Evolutionary conservation across 2,888 invertebrate species (phyloP), one percentile per base, ranked within the genome.

Genomic region (Timema podura): DNA sequence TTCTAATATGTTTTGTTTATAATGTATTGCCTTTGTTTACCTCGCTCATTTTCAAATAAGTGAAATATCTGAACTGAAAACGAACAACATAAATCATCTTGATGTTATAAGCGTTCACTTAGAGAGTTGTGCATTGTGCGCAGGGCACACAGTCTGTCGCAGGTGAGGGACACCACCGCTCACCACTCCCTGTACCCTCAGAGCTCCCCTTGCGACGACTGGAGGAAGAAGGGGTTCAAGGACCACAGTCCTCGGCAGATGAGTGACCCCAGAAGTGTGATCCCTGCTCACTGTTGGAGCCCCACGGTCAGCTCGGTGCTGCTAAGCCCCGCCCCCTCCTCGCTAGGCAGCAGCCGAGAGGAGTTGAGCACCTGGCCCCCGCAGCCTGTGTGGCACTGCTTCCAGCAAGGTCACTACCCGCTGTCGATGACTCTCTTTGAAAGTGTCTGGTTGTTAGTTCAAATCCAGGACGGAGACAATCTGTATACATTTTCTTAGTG

Each of bases 371-470:
- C 74, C 47, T 13, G 48, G 64, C n/a, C 45, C 47, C 10, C 68
- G 45, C 9, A 67, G 7, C 77, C 75, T 71, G 76, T 77, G 54
- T 80, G 80, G 79, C 81, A 80, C 65, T 81, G 82, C 71, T 82
- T 82, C 73, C 77, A 80, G 65, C 75, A 78, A 75, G 79, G 79
- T 71, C 48, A 59, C 30, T 30, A 30, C 30, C 30, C 30, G 30
- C 30, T 3, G 3, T 30, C 30, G 30, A 30, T 30, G 30, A 30
- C 30, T 30, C 30, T 1, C 3, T 30, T 30, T 30, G 30, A 30
- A 30, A 30, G 30, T 30, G 30, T 30, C 30, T 30, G 30, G 30
- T 30, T 30, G 30, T 30, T 30, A 30, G 30, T 30, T 30, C 30
- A 30, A 30, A 30, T 30, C 30, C 30, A 30, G 30, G 30, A 30